Conservation (phyloP, 2,888 invertebrate species). For the Agapostemon virescens region DNA sequence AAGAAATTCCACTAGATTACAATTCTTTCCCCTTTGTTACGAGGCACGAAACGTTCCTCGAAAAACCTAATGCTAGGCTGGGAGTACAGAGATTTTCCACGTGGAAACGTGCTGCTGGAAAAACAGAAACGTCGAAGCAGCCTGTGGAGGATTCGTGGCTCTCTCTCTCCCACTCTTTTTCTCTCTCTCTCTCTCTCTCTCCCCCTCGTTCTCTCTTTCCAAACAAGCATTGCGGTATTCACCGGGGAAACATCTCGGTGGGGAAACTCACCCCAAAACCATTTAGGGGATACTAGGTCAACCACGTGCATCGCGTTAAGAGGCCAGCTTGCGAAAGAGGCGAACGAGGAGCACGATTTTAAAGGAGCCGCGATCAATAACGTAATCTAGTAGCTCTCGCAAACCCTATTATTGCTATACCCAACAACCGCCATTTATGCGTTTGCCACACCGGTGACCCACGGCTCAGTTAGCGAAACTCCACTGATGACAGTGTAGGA, state of each 20-base stretch:
- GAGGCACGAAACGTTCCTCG: neutral
- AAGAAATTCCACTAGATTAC: neutral
- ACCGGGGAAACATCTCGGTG: conserved; percentile 38
- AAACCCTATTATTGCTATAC: neutral
- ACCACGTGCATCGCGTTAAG: conserved; percentile 35
- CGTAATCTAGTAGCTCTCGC: neutral
- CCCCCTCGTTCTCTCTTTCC: neutral
- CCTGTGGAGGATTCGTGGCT: conserved; percentile 29
- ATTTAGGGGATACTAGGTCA: conserved; percentile 56
- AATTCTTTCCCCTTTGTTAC: conserved; percentile 2
- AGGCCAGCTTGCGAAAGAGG: neutral
- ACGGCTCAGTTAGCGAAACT: no score
- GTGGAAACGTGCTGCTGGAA: neutral
- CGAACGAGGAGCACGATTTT: conserved; percentile 33
- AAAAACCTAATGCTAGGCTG: neutral
- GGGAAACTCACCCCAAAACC: conserved; percentile 37
- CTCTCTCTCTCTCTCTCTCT: neutral
- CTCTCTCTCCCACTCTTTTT: neutral
- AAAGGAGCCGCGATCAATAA: conserved; percentile 10
- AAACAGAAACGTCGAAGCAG: conserved; percentile 7
- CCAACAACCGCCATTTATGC: neutral
- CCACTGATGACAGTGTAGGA: no score
- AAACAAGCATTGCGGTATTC: conserved; percentile 41
- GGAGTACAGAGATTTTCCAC: conserved; percentile 12
- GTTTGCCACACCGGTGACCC: neutral